Evolutionary conservation across 2,888 invertebrate species (phyloP).

Genomic region (Epinotia bilunana): DNA sequence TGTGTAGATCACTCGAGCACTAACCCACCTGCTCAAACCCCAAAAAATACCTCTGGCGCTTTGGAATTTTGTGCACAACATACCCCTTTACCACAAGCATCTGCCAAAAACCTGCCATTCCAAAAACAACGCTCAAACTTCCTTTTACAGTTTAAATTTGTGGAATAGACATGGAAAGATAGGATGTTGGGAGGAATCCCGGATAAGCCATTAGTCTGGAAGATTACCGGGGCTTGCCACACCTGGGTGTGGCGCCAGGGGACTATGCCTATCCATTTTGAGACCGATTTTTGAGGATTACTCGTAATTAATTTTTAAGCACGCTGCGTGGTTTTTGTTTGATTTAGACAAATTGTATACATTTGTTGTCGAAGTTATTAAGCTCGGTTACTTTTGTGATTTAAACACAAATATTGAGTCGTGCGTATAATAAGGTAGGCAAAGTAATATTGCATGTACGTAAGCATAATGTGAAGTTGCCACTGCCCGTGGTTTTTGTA

Average conservation of each 20-base stretch:
- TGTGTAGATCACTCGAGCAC: constrained; percentile 1
- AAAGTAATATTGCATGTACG: too few species aligned
- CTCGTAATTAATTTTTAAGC: constrained; percentile 10
- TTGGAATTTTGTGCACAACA: constrained; percentile 11
- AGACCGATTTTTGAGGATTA: constrained; percentile 20
- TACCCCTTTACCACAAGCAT: background rate
- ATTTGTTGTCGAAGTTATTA: background rate
- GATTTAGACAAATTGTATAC: background rate
- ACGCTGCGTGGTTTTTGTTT: background rate
- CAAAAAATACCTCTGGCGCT: constrained; percentile 12
- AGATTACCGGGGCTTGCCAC: constrained; percentile 12
- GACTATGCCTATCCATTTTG: constrained; percentile 15
- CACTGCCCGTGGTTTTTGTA: too few species aligned
- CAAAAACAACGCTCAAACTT: background rate
- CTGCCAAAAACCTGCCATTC: background rate
- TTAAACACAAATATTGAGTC: too few species aligned
- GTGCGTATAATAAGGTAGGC: too few species aligned
- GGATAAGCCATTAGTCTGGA: constrained; percentile 24
- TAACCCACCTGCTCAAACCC: background rate
- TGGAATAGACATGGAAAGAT: background rate
- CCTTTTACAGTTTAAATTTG: background rate
- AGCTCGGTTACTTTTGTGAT: background rate
- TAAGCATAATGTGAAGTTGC: too few species aligned
- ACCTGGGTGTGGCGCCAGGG: constrained; percentile 12
- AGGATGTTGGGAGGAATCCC: background rate